Conservation (phyloP, 2,113 vertebrate species). For the Anhinga anhinga region DNA sequence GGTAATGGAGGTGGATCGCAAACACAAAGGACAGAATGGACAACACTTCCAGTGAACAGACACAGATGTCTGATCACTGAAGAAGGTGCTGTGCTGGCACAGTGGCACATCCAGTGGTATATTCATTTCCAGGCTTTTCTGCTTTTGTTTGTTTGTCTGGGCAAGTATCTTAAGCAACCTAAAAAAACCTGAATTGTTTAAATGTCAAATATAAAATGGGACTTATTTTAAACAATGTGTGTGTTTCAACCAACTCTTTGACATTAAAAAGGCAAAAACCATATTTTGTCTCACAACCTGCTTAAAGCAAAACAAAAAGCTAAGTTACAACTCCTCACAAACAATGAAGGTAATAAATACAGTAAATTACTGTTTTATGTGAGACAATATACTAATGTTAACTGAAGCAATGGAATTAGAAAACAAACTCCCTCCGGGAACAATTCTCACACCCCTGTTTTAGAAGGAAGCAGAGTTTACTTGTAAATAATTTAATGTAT, state of each 20-base stretch:
- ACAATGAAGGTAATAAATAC: slow-evolving; percentile 68
- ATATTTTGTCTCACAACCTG: slow-evolving; percentile 54
- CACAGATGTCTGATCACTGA: accelerated
- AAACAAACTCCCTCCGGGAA: slow-evolving; percentile 70
- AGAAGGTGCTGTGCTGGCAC: neutral
- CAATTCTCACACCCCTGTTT: slow-evolving; percentile 63
- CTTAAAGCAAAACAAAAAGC: slow-evolving; percentile 55
- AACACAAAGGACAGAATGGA: neutral
- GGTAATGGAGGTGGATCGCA: neutral
- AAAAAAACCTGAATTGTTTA: neutral
- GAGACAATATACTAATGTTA: slow-evolving; percentile 69
- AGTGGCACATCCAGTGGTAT: neutral
- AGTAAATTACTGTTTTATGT: slow-evolving; percentile 67
- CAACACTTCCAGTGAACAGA: neutral
- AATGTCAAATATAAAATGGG: slow-evolving; percentile 15
- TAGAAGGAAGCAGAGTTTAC: slow-evolving; percentile 61
- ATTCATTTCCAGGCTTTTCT: neutral
- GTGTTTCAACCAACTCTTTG: slow-evolving; percentile 30
- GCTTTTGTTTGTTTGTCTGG: neutral
- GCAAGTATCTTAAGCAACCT: neutral
- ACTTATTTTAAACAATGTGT: slow-evolving; percentile 26
- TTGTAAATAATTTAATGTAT: slow-evolving; percentile 63
- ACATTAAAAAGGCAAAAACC: slow-evolving; percentile 31
- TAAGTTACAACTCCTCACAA: slow-evolving; percentile 41
- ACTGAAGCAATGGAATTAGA: slow-evolving; percentile 66